These are phyloP conservation scores for Atherinomorus stipes DNA, from an alignment of 2,113 vertebrate species.

Conservation along the genomic window DNA sequence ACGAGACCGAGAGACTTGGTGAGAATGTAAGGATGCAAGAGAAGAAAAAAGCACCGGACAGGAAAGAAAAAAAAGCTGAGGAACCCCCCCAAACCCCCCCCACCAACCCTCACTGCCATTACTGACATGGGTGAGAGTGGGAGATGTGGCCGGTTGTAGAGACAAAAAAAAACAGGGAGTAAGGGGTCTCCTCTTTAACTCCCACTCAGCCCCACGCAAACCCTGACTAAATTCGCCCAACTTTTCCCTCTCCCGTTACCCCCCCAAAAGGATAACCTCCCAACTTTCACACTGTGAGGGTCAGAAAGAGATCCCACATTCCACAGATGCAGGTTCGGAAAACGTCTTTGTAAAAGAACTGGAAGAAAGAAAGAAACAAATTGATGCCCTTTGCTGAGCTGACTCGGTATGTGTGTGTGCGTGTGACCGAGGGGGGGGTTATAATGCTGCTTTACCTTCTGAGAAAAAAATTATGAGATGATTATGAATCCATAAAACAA, in stretches of 20 bases:
- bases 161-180: constrained; percentile 50
- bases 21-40: constrained; percentile 46
- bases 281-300: constrained; percentile 40
- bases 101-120: constrained; percentile 43
- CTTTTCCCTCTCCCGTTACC: constrained; percentile 1
- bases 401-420: constrained; percentile 71
- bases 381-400: constrained; percentile 67
- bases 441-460: constrained; percentile 83
- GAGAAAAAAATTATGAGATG: constrained; percentile 68
- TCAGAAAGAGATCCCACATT: constrained; percentile 53
- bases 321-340: constrained; percentile 67
- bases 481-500: constrained; percentile 74
- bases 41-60: constrained; percentile 53
- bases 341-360: constrained; percentile 61
- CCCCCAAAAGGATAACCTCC: constrained; percentile 51
- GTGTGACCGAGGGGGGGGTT: constrained; percentile 53
- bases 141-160: constrained; percentile 35
- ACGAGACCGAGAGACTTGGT: constrained; percentile 40
- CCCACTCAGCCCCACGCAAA: constrained; percentile 22
- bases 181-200: constrained; percentile 18
- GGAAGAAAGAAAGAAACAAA: constrained; percentile 33
- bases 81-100: constrained; percentile 16
- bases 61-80: constrained; percentile 24
- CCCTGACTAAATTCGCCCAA: constrained; percentile 39
- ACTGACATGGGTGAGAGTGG: constrained; percentile 26